Base-by-base conservation (phyloP, 2,888 invertebrate species). In the Sericinus montela region DNA sequence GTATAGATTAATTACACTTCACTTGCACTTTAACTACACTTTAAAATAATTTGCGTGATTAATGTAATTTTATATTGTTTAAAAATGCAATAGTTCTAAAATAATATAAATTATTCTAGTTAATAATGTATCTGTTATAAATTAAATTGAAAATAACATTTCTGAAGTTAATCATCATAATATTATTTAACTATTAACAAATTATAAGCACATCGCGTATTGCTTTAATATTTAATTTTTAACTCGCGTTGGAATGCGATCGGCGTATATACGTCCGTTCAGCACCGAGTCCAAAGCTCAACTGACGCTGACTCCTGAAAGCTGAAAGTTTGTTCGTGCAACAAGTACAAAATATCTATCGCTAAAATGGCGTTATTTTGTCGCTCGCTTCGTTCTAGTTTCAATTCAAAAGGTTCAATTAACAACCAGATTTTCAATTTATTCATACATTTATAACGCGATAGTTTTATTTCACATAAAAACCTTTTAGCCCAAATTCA, bases 311-410 rank as follows among this genome's bases (percentile, higher is more conserved):
- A 14, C 16, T 40, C 49, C 44, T 44, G 49, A 38, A 43, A 8
- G 44, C 40, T 49, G 44, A 49, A 49, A 49, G 29, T 49, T 49
- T 49, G 35, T 47, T 28, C 39, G 39, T 38, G 49, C 49, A 49
- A 49, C 49, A 49, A 49, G 49, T 49, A 49, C 40, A 40, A 34
- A n/a, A 37, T 30, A 43, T 15, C 34, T 49, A 34, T 40, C 16
- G 35, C 28, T 14, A 43, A 48, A 41, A 42, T 37, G 30, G 37
- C 37, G 16, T 9, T 28, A 10, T 25, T 30, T 30, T 11, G 11
- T 1, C 19, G 32, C 15, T 7, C 45, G 29, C n/a, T 28, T 7
- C 15, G 14, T 23, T 14, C 43, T 43, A 32, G 32, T 32, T 43
- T 34, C 13, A 34, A 4, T 34, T 43, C 35, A n/a, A 8, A 35